These are phyloP conservation scores for Pitta sordida DNA, from an alignment of 2,113 vertebrate genomes.

Conservation along the genomic window DNA sequence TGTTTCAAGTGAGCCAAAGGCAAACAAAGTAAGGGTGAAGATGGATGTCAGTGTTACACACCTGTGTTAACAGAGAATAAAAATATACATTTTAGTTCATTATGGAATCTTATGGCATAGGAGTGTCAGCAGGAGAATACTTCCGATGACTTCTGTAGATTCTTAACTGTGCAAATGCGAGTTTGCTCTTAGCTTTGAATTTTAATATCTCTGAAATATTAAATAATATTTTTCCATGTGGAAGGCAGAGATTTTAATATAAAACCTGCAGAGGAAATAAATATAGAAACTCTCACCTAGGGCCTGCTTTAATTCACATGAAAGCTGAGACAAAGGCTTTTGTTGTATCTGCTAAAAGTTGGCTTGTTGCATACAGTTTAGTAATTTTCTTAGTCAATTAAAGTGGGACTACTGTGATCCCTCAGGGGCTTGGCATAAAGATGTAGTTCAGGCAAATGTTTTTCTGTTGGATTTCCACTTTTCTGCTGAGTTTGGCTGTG, in stretches of 20 bases:
- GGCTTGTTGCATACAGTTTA: not conserved
- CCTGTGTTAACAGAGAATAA: not conserved
- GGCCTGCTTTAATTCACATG: not conserved
- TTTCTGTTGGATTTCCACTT: not conserved
- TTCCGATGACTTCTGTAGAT: not conserved
- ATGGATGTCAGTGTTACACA: not conserved
- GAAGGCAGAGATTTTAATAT: not conserved
- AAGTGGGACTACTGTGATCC: not conserved
- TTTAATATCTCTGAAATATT: conserved; percentile 6
- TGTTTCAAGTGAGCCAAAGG: not conserved
- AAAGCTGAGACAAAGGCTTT: not conserved
- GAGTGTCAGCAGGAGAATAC: not conserved
- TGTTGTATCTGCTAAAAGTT: not conserved
- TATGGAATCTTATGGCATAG: not conserved
- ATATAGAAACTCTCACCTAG: not conserved
- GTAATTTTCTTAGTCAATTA: not conserved
- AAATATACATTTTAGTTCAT: not conserved
- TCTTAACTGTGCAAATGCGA: not conserved
- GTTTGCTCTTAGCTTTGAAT: conserved; percentile 41
- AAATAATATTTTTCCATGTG: conserved; percentile 31
- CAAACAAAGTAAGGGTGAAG: not conserved
- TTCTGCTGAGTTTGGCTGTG: not conserved
- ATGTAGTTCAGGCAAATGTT: not conserved
- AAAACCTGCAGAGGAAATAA: conserved; percentile 3
- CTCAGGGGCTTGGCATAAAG: not conserved